Conservation (phyloP, 2,113 vertebrate species). For the Spheniscus mendiculus region DNA sequence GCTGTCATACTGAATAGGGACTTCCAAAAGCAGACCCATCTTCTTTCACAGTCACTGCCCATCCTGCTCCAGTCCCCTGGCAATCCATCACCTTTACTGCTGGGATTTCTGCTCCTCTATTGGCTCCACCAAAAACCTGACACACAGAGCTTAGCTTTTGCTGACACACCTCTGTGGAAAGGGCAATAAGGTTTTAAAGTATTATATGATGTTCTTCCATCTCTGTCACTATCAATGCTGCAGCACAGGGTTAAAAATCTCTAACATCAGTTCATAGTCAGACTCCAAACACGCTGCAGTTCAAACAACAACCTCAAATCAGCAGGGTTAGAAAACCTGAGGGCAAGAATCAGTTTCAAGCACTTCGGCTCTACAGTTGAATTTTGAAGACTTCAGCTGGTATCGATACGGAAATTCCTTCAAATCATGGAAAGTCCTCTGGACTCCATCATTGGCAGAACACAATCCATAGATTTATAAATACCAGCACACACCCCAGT, state of each 20-base stretch:
- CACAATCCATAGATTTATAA: background rate
- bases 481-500: background rate
- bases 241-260: background rate
- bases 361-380: background rate
- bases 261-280: background rate
- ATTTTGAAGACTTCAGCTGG: background rate
- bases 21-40: background rate
- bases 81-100: background rate
- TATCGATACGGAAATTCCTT: background rate
- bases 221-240: background rate
- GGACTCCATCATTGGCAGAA: background rate
- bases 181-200: background rate
- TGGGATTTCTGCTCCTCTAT: background rate
- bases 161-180: background rate
- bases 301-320: background rate
- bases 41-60: background rate
- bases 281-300: background rate
- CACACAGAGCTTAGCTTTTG: background rate
- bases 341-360: background rate
- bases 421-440: background rate
- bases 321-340: background rate
- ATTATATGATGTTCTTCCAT: background rate
- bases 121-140: background rate
- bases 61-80: background rate
- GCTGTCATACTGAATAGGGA: background rate